phyloP scores from a whole-genome alignment of 2,888 invertebrate species.

The Andrena bucephala region DNA sequence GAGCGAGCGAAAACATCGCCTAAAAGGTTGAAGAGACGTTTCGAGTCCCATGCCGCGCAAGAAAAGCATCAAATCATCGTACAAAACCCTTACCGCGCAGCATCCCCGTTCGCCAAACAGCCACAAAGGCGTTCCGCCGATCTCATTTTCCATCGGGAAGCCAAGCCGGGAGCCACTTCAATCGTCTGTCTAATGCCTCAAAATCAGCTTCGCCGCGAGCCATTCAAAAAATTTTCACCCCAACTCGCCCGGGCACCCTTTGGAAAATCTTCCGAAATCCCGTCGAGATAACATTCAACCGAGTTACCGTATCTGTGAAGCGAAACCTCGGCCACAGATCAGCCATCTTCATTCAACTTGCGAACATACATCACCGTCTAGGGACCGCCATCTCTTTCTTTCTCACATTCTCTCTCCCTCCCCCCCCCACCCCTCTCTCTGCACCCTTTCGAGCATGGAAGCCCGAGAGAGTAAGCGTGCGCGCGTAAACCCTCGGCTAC shows the following conservation, averaged over 20 bases:
- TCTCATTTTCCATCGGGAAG: slow-evolving; percentile 24
- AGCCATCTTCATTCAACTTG: slow-evolving; percentile 61
- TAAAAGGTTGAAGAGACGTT: neutral
- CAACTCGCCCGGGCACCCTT: slow-evolving; percentile 30
- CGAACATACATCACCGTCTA: slow-evolving; percentile 55
- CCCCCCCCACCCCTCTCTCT: neutral
- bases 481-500: slow-evolving; percentile 21
- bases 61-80: neutral
- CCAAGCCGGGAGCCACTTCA: slow-evolving; percentile 24
- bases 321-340: slow-evolving; percentile 57
- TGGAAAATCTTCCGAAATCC: slow-evolving; percentile 35
- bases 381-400: no score
- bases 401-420: no score
- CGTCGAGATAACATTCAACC: slow-evolving; percentile 37
- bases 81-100: neutral
- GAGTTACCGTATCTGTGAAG: slow-evolving; percentile 45
- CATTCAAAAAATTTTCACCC: slow-evolving; percentile 40
- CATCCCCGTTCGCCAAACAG: slow-evolving; percentile 6
- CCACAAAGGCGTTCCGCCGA: slow-evolving; percentile 32
- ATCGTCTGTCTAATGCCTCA: slow-evolving; percentile 35
- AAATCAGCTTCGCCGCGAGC: slow-evolving; percentile 38
- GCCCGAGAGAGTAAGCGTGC: neutral
- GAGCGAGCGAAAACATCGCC: neutral
- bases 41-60: neutral
- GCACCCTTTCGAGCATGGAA: slow-evolving; percentile 7